A percentile compares a stretch with the other conserved stretches of the same genome.
phyloP scores from a whole-genome alignment of 2,888 invertebrate genomes.

The Agapetus fuscipes region DNA sequence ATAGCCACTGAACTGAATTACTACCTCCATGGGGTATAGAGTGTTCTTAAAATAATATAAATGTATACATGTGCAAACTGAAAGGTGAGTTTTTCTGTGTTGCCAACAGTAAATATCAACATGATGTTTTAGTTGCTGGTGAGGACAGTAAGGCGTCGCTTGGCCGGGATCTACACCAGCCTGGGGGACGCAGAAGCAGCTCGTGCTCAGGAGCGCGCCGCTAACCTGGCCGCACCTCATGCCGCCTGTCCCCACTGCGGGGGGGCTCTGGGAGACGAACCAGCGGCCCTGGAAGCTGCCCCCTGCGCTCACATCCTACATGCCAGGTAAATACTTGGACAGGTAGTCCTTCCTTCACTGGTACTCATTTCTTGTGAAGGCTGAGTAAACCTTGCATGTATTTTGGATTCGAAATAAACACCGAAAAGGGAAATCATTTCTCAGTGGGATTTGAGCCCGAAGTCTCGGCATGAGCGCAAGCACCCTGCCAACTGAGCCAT shows the following conservation, averaged over 20 bases:
- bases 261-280: slow-evolving; percentile 62
- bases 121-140: slow-evolving; percentile 57
- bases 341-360: no score
- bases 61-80: neutral
- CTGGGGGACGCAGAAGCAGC: slow-evolving; percentile 74
- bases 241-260: slow-evolving; percentile 77
- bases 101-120: neutral
- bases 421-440: no score
- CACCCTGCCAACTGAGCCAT: no score
- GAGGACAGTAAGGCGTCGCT: slow-evolving; percentile 65
- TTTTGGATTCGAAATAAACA: no score
- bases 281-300: slow-evolving; percentile 48
- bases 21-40: no score
- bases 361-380: no score
- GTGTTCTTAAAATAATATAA: neutral
- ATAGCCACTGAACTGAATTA: no score
- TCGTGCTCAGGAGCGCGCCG: slow-evolving; percentile 64
- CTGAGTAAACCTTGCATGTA: no score
- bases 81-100: neutral
- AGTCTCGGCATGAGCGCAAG: no score
- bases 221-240: slow-evolving; percentile 57
- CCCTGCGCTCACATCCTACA: slow-evolving; percentile 85
- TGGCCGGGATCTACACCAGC: slow-evolving; percentile 72
- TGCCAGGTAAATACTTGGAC: slow-evolving; percentile 49
- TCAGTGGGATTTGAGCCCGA: no score